Evolutionary conservation across 2,797 vertebrate genomes (phyloP), one percentile per base, ranked within the genome.

Genomic region (Acanthopagrus latus): DNA sequence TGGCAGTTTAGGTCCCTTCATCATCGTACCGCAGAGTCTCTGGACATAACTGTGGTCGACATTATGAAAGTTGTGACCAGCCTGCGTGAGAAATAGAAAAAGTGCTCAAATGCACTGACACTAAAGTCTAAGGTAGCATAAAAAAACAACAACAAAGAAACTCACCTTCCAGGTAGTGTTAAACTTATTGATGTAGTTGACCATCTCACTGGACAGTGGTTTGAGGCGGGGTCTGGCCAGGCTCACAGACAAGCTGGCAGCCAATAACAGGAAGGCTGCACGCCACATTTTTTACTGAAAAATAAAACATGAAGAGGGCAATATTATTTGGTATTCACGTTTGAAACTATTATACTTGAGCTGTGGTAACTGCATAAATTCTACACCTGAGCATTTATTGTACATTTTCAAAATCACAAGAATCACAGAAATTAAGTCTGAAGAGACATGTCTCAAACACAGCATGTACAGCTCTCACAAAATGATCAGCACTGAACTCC

Each of bases 151-250:
- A 47, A 14, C 18, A 7, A 7, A 2, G 12, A 13, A 3, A 63
- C 29, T 92, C 83, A 99, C 98, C 95, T 88, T 95, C 98, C 98
- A 99, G 5, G 98, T 98, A 7, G 96, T 97, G 92, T 99, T 99
- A 43, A 94, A 78, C 63, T 98, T 97, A 87, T 99, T 99, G 89
- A 99, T 94, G 64, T 96, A 96, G 91, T 96, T 95, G 80, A 99
- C 89, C 96, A 99, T 94, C 14, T 98, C 97, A 0, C 51, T 85
- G 0, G 97, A 98, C 81, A 98, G 91, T 0, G 96, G 94, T 7
- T 89, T 83, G 17, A 97, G 92, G 51, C 33, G 79, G 6, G 95
- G 95, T 57, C 93, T 11, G 65, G 92, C 94, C 89, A 93, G 89
- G 80, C 95, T 94, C 7, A 83, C 63, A 0, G 94, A 75, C 0